Evolutionary conservation across 1,140 invertebrate species (phyloP).

Genomic region (Drosophila seguyi): DNA sequence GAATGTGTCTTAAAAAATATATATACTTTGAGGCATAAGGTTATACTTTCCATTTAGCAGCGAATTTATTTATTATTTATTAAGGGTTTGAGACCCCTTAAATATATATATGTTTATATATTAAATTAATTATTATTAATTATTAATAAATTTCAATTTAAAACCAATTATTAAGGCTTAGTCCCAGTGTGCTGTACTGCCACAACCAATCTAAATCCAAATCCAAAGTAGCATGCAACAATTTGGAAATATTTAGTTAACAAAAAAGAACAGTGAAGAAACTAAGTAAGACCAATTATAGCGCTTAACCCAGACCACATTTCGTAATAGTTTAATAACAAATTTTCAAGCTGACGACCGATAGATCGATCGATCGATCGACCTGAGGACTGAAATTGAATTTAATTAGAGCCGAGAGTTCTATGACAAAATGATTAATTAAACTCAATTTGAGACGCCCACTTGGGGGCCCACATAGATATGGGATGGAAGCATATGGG

Average conservation of each 20-base stretch:
- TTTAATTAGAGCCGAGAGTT: conserved; percentile 78
- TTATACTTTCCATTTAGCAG: not conserved
- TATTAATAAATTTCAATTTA: too few relatives aligned
- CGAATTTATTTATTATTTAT: too few relatives aligned
- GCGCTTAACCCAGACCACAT: conserved; percentile 47
- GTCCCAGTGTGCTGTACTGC: not conserved
- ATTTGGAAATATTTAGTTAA: conserved; percentile 1
- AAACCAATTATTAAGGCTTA: not conserved
- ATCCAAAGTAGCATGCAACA: conserved; percentile 30
- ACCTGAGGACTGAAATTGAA: conserved; percentile 20
- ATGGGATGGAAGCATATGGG: conserved; percentile 5
- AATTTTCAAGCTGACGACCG: conserved; percentile 40
- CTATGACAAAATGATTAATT: conserved; percentile 79
- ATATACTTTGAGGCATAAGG: not conserved
- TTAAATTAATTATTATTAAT: too few relatives aligned
- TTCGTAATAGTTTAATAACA: conserved; percentile 68
- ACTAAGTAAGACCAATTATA: conserved; percentile 49
- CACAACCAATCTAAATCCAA: not conserved
- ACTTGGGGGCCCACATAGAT: conserved; percentile 60
- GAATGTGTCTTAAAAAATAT: not conserved
- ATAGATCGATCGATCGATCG: conserved; percentile 20
- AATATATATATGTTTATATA: too few relatives aligned
- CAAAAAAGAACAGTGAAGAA: conserved; percentile 2
- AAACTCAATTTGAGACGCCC: conserved; percentile 71
- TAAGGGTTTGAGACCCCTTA: too few relatives aligned